These are phyloP conservation scores for Drosophila gaucha DNA, from an alignment of 2,888 invertebrate genomes.

Conservation along the genomic window DNA sequence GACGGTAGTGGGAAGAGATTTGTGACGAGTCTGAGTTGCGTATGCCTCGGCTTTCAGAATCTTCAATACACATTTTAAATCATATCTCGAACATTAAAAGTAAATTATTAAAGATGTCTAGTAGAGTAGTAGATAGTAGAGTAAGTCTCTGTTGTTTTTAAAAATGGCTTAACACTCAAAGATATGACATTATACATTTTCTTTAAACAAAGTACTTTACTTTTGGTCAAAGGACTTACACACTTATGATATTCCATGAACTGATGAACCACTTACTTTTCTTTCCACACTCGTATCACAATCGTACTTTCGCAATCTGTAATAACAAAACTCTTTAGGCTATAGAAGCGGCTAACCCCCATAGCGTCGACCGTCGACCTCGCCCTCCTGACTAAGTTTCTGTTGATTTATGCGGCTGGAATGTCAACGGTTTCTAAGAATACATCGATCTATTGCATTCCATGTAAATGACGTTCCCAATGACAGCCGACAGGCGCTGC, in stretches of 20 bases:
- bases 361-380: background rate
- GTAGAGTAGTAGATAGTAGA: no score
- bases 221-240: background rate
- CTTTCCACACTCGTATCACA: background rate
- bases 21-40: no score
- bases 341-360: background rate
- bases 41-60: no score
- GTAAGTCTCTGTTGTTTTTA: no score
- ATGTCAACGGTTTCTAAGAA: slow-evolving; percentile 54
- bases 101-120: no score
- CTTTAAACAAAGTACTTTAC: background rate
- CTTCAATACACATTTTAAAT: no score
- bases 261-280: background rate
- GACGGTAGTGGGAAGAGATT: no score
- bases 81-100: no score
- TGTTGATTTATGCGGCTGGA: slow-evolving; percentile 52
- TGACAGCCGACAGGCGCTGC: slow-evolving; percentile 45
- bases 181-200: background rate
- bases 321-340: slow-evolving; percentile 18
- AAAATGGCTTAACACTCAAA: no score
- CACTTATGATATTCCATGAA: background rate
- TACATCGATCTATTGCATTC: slow-evolving; percentile 60
- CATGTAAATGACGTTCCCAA: slow-evolving; percentile 59
- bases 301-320: slow-evolving; percentile 18
- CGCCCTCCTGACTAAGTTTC: background rate